Base-by-base conservation (phyloP, 2,797 vertebrate species). In the Falco cherrug region DNA sequence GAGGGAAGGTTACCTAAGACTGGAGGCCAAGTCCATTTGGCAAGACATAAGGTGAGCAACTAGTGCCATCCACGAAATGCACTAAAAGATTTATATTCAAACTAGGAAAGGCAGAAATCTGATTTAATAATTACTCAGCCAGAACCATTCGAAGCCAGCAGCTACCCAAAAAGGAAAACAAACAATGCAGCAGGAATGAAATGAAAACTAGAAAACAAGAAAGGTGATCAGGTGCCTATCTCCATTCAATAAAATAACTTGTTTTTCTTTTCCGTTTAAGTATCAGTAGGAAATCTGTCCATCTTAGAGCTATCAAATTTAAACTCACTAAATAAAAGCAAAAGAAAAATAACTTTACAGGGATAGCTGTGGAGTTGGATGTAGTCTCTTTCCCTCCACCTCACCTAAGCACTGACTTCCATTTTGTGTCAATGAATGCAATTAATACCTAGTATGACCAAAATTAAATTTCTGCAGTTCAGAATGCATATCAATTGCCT, bases 21-120 rank as follows among this genome's bases (percentile, higher is more conserved):
- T 13, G 7, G 64, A 81, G 54, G 65, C 61, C 43, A 61, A 81
- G 47, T 78, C 80, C 64, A 19, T 85, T 85, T 85, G 88, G 91
- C 78, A 94, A 95, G 80, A 87, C 29, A 13, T 24, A 39, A 90
- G 90, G 68, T 16, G 41, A 96, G 91, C 84, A 93, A 84, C 35
- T 21, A 84, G 51, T 33, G 41, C 37, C 82, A 70, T 61, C 70
- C 85, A 69, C 54, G 53, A 82, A 89, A 24, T 77, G 39, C 53
- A 59, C 22, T 64, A 24, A 77, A 67, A 92, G 54, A 93, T 87
- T 93, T 90, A 74, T 45, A 37, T 57, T 83, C 75, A 82, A 69
- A 84, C 11, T 35, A 60, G 51, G 60, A 65, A 84, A 95, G 74
- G 65, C 83, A 95, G 87, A 94, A 94, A 95, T 75, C 48, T 7